Evolutionary conservation across 2,113 vertebrate genomes (phyloP), one percentile per base, ranked within the genome.

Genomic region (Triplophysa siluroides): DNA sequence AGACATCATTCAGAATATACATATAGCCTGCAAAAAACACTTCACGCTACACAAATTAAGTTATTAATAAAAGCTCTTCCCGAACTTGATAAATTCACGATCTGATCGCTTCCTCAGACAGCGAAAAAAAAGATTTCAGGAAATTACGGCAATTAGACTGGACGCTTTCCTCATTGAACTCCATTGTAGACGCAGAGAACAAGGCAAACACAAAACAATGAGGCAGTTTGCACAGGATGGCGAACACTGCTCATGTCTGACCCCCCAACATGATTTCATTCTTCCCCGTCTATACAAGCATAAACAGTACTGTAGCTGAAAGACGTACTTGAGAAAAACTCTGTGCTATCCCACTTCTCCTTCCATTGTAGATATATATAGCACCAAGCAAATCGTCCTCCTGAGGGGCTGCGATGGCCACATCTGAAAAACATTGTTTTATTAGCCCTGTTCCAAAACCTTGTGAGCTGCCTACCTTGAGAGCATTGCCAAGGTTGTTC

Each of bases 351-450:
- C 95, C 95, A 14, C 91, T 89, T 74, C 85, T 78, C 78, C 94
- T 92, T 70, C 95, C 95, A 75, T 96, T 96, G 85, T 96, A 96
- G 90, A 96, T 96, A 83, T 96, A 96, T 86, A 96, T 78, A 73
- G 91, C 92, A 0, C 95, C 95, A 78, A 76, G 83, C 33, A 94
- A 87, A 69, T 95, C 71, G 18, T 95, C 92, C 89, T 96, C 95
- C 18, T 95, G 95, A 1, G 95, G 95, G 19, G 95, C 95, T 21
- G 94, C 95, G 76, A 96, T 91, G 45, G 94, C 95, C 80, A 96
- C 90, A 88, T 96, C 95, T 96, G 86, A 82, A 80, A 88, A 73
- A 81, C 65, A 72, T 5, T n/a, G 21, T 43, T 41, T 33, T 6
- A n/a, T 45, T 43, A 58, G 41, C 41, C n/a, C 26, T 24, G 16